Conservation (phyloP, 2,797 vertebrate species). For the Pseudomugil tenellus region DNA sequence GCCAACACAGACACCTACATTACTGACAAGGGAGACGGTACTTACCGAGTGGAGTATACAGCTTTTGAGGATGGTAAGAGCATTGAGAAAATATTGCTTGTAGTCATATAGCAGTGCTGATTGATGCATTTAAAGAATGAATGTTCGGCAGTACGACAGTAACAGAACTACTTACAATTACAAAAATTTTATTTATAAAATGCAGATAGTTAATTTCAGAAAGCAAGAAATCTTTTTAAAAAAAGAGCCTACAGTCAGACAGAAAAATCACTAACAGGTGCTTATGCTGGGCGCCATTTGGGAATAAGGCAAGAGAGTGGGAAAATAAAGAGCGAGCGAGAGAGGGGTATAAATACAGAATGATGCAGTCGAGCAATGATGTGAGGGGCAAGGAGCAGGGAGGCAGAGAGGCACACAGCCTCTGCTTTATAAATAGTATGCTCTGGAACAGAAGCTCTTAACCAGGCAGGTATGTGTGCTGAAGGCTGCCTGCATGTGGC, state of each 20-base stretch:
- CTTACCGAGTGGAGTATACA: conserved; percentile 94
- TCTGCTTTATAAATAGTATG: conserved; percentile 78
- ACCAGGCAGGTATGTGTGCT: conserved; percentile 82
- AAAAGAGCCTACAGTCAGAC: conserved; percentile 35
- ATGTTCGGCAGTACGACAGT: not conserved
- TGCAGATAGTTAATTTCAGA: conserved; percentile 12
- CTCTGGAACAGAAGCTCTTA: conserved; percentile 79
- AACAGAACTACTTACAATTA: conserved; percentile 3
- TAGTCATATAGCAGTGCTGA: conserved; percentile 1
- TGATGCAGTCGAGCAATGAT: conserved; percentile 78
- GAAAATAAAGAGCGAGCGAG: conserved; percentile 50
- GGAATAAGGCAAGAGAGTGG: conserved; percentile 61
- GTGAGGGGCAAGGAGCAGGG: conserved; percentile 69
- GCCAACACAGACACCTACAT: conserved; percentile 87
- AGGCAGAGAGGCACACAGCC: conserved; percentile 65
- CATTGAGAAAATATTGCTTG: not conserved
- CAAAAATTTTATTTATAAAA: conserved; percentile 12
- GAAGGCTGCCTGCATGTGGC: conserved; percentile 64
- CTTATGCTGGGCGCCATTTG: conserved; percentile 48
- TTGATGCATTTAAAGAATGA: not conserved
- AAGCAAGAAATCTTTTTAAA: conserved; percentile 18
- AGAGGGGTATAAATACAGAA: conserved; percentile 77
- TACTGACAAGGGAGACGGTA: conserved; percentile 92
- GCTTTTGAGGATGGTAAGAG: conserved; percentile 93
- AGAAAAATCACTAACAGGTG: conserved; percentile 65